Percentiles rank a stretch among this genome's conserved stretches.
Evolutionary conservation across 1,140 invertebrate genomes (phyloP).

Genomic region (Zaprionus ghesquierei): DNA sequence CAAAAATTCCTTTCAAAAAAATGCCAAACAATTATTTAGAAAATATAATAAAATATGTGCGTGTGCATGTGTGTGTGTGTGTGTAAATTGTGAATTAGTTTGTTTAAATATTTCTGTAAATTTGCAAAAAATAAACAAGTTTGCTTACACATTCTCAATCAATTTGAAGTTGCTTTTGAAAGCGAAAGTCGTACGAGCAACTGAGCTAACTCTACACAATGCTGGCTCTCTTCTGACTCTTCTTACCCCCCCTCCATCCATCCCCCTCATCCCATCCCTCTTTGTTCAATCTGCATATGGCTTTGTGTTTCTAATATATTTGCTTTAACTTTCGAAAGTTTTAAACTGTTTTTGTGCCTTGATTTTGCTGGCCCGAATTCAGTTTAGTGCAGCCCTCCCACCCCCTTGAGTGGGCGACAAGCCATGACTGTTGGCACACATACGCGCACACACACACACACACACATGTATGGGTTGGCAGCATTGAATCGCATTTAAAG

Average conservation of each 20-base stretch:
- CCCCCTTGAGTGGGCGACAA: conserved; percentile 2
- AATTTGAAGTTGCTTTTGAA: too few relatives aligned
- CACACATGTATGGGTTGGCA: background rate
- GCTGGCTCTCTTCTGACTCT: too few relatives aligned
- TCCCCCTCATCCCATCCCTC: background rate
- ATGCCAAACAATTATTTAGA: background rate
- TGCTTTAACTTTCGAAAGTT: conserved; percentile 12
- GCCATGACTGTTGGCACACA: conserved; percentile 8
- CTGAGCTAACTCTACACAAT: too few relatives aligned
- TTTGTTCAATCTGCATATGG: background rate
- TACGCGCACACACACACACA: background rate
- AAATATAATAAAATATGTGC: background rate
- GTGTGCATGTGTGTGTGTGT: too few relatives aligned
- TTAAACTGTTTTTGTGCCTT: conserved; percentile 9
- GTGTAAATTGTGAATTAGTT: too few relatives aligned
- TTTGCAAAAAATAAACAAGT: background rate
- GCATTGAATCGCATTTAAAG: conserved; percentile 66
- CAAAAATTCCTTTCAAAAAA: background rate
- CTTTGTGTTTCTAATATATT: conserved; percentile 14
- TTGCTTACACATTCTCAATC: background rate
- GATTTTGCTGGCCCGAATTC: conserved; percentile 6
- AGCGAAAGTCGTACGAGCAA: too few relatives aligned
- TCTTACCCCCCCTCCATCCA: too few relatives aligned
- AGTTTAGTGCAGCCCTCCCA: background rate
- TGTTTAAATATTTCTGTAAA: background rate